phyloP scores from a whole-genome alignment of 2,888 invertebrate species.

The Andrena chrysosceles region DNA sequence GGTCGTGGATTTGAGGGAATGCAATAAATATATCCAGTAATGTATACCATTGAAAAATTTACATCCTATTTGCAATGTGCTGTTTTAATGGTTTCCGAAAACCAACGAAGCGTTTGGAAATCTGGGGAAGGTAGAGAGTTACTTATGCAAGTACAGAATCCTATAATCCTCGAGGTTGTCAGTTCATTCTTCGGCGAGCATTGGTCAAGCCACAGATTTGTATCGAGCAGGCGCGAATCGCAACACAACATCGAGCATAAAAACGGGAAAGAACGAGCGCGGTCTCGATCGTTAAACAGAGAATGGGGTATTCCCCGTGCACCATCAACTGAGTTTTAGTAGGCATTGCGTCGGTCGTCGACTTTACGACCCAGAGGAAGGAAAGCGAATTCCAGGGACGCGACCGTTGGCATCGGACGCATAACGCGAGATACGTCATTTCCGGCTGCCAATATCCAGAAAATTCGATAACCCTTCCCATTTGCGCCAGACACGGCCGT shows the following conservation, averaged over 20 bases:
- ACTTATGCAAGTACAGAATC: no score
- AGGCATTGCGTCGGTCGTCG: slow-evolving; percentile 26
- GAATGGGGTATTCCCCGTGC: background rate
- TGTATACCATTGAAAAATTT: no score
- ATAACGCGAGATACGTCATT: slow-evolving; percentile 25
- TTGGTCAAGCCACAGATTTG: background rate
- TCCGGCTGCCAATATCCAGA: slow-evolving; percentile 52
- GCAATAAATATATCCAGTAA: no score
- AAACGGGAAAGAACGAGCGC: background rate
- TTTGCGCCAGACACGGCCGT: slow-evolving; percentile 39
- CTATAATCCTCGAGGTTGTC: background rate
- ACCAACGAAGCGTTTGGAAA: no score
- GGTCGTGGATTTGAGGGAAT: no score
- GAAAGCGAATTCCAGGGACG: slow-evolving; percentile 23
- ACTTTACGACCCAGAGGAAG: slow-evolving; percentile 10
- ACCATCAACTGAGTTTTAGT: slow-evolving; percentile 24
- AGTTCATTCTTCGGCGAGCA: background rate
- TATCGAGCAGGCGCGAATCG: background rate
- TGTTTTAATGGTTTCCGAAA: no score
- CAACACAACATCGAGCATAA: background rate
- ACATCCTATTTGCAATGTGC: no score
- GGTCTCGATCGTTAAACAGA: background rate
- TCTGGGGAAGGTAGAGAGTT: no score
- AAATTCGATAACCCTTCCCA: slow-evolving; percentile 62
- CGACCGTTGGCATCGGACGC: slow-evolving; percentile 7